Percentiles rank a stretch among this genome's conserved stretches.
phyloP scores from a whole-genome alignment of 2,888 invertebrate genomes.

The Sussaba pulchella region DNA sequence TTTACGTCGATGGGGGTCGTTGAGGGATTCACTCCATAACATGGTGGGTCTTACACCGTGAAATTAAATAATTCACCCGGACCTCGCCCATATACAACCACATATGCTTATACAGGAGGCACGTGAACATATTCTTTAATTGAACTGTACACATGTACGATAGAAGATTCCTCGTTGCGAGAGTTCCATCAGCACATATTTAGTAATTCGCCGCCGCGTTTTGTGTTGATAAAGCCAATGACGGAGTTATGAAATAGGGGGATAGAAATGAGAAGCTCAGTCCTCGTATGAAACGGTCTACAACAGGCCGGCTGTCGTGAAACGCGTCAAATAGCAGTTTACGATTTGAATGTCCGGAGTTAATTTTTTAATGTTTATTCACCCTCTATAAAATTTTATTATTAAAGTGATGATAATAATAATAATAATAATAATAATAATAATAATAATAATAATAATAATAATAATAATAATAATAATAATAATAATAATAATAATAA shows the following conservation, averaged over 20 bases:
- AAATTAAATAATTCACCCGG: slow-evolving; percentile 45
- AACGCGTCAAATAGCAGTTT: neutral
- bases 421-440: no score
- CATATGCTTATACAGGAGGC: neutral
- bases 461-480: no score
- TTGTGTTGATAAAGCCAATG: slow-evolving; percentile 77
- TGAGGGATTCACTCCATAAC: slow-evolving; percentile 7
- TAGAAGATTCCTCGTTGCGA: slow-evolving; percentile 71
- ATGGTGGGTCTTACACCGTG: slow-evolving; percentile 40
- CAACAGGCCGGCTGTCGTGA: neutral
- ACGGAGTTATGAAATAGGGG: slow-evolving; percentile 73
- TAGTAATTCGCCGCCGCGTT: slow-evolving; percentile 75
- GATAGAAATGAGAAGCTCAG: slow-evolving; percentile 68
- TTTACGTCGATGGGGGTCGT: slow-evolving; percentile 35
- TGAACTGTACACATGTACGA: slow-evolving; percentile 59
- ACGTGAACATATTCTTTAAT: neutral
- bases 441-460: no score
- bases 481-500: no score
- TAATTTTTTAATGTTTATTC: neutral
- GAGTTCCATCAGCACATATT: slow-evolving; percentile 68
- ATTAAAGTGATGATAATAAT: no score
- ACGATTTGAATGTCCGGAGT: neutral
- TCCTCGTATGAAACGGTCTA: slow-evolving; percentile 41
- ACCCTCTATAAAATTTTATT: no score
- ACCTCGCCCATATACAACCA: slow-evolving; percentile 3